A percentile compares a stretch with the other conserved stretches of the same genome.
phyloP scores from a whole-genome alignment of 2,888 invertebrate species.

The Azorinus chamasolen region DNA sequence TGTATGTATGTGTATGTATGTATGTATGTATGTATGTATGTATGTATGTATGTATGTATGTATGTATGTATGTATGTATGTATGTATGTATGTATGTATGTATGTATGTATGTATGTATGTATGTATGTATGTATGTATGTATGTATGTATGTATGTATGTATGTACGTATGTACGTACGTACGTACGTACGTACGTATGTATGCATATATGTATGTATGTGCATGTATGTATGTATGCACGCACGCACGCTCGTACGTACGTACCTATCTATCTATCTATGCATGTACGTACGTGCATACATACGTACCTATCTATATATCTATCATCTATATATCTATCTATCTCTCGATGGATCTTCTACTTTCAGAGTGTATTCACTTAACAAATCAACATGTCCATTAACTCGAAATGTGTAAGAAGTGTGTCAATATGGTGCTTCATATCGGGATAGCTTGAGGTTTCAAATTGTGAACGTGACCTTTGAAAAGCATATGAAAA shows the following conservation, averaged over 20 bases:
- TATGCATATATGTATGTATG: not conserved
- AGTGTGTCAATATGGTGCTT: too few relatives aligned
- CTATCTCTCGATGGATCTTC: too few relatives aligned
- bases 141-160: not conserved
- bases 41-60: not conserved
- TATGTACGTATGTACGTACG: not conserved
- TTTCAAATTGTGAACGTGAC: too few relatives aligned
- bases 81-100: not conserved
- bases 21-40: not conserved
- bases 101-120: not conserved
- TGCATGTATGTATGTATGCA: conserved; percentile 1
- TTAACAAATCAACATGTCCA: too few relatives aligned
- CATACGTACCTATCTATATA: not conserved
- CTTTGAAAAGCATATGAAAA: too few relatives aligned
- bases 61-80: not conserved
- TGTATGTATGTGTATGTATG: not conserved
- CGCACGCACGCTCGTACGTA: not conserved
- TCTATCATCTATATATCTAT: too few relatives aligned
- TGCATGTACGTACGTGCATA: not conserved
- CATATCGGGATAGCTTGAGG: too few relatives aligned
- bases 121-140: not conserved
- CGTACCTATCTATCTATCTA: not conserved
- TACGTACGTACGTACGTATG: not conserved
- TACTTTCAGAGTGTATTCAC: too few relatives aligned
- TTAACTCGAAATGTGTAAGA: too few relatives aligned